Evolutionary conservation across 1,140 invertebrate genomes (phyloP).

Genomic region (Trichoplusia ni): DNA sequence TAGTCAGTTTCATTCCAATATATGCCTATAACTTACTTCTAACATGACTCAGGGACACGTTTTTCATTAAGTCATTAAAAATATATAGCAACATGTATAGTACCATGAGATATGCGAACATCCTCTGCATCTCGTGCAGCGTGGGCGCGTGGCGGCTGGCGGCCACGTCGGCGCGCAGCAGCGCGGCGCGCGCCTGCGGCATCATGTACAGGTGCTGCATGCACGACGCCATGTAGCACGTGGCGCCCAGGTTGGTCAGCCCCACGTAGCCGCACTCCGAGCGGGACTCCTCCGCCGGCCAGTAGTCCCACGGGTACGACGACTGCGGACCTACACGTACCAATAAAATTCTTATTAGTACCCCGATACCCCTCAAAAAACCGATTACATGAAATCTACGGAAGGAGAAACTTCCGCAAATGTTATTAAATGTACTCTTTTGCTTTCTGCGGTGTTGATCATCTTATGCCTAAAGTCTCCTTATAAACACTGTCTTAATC

Average conservation of each 20-base stretch:
- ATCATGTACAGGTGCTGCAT: slow-evolving; percentile 99
- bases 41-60: no score
- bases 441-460: no score
- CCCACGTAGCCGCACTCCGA: slow-evolving; percentile 97
- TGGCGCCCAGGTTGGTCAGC: slow-evolving; percentile 96
- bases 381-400: no score
- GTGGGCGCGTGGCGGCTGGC: slow-evolving; percentile 91
- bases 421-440: no score
- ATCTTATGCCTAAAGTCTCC: no score
- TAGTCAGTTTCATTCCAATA: no score
- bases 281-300: slow-evolving; percentile 96
- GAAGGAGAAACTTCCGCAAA: no score
- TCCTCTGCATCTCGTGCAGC: slow-evolving; percentile 93
- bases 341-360: not conserved
- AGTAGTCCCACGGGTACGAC: slow-evolving; percentile 97
- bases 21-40: no score
- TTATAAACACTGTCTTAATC: no score
- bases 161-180: slow-evolving; percentile 84
- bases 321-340: slow-evolving; percentile 87
- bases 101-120: slow-evolving; percentile 97
- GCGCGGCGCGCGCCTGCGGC: slow-evolving; percentile 92
- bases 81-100: no score
- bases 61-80: no score
- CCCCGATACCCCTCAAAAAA: no score
- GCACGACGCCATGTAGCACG: slow-evolving; percentile 98